phyloP scores from a whole-genome alignment of 2,888 invertebrate species.

The Heliconius hortense region DNA sequence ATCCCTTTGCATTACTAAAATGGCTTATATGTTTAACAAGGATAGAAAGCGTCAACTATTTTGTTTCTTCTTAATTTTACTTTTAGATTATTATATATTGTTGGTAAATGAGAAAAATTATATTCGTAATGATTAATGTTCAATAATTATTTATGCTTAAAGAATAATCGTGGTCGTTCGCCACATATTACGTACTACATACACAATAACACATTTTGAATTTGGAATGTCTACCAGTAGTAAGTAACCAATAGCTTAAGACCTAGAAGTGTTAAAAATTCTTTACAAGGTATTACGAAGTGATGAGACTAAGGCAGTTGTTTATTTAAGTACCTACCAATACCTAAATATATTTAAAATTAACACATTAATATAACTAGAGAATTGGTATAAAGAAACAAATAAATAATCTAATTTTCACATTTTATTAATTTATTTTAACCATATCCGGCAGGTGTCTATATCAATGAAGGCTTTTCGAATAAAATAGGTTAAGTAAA shows the following conservation, averaged over 20 bases:
- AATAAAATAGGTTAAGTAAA: conserved; percentile 74
- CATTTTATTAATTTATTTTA: conserved; percentile 61
- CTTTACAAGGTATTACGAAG: not conserved
- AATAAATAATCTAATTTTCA: conserved; percentile 47
- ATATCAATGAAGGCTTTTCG: conserved; percentile 59
- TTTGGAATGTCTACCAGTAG: not conserved
- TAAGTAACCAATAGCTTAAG: not conserved
- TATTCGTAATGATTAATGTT: not conserved
- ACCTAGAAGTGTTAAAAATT: not conserved
- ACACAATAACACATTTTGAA: not conserved
- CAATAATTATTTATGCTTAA: not conserved
- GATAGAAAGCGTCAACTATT: conserved; percentile 8
- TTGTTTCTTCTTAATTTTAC: not conserved
- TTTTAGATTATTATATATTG: not conserved
- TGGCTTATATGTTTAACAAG: conserved; percentile 36
- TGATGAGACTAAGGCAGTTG: not conserved
- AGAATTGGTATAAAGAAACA: not conserved
- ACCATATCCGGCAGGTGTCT: conserved; percentile 52
- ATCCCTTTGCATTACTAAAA: conserved; percentile 63
- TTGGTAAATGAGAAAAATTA: not conserved
- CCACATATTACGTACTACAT: too few species aligned
- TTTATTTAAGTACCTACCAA: not conserved
- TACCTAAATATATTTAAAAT: too few species aligned
- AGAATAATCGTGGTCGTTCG: too few species aligned
- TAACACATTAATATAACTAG: not conserved